Evolutionary conservation across 1,140 invertebrate species (phyloP), one percentile per base, ranked within the genome.

Genomic region (Melanaphis sacchari): DNA sequence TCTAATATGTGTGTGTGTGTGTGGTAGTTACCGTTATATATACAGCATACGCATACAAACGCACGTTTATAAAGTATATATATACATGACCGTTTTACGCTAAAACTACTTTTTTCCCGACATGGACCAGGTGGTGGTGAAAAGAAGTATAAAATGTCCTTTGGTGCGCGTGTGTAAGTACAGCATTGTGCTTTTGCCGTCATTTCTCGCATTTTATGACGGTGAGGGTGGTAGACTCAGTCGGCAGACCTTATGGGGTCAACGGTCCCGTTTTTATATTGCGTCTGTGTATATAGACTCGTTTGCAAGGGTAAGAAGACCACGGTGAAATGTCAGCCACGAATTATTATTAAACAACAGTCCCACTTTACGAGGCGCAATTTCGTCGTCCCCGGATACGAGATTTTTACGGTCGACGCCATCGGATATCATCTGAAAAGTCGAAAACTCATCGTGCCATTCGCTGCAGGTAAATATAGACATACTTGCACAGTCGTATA

Each of bases 311-410:
- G 81, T 36, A 36, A 82, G 38, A 82, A 76, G 59, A 76, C 31
- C 15, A 76, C 59, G 22, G 15, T 49, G 36, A 15, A 38, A 82
- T 36, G n/a, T 82, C 81, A 7, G 4, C 76, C 36, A 22, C 81
- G 36, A 40, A 82, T 82, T 82, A 82, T 76, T 76, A 76, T 82
- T 82, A 38, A 38, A 82, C 36, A 38, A 82, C 81, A 82, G 81
- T 24, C 81, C 81, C 36, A 82, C 81, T 82, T 82, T 38, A 82
- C 81, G 81, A 36, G 81, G 2, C 81, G 22, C 22, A 82, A 38
- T 82, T 76, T 76, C 59, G 15, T 18, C 31, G 31, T n/a, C 59
- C 3, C 15, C 15, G 59, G 31, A n/a, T 76, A n/a, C 31, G 31
- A 76, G 59, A 76, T 76, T 76, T 76, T 76, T 76, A 76, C 31